Evolutionary conservation across 2,888 invertebrate genomes (phyloP).

Genomic region (Cephus sareptanus): DNA sequence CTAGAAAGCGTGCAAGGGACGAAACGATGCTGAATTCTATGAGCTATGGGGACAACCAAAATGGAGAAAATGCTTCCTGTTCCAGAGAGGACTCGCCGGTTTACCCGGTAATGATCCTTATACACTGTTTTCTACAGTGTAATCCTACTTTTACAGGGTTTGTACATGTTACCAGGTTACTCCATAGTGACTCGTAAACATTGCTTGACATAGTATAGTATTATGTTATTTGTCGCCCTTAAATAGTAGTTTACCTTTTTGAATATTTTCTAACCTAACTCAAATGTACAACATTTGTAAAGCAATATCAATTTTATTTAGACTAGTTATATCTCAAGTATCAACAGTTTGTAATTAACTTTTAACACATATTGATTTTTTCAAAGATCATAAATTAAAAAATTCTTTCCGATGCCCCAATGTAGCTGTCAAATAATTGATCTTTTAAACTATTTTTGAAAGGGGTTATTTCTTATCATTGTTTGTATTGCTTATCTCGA

Average conservation of each 20-base stretch:
- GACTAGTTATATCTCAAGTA: neutral
- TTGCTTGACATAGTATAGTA: neutral
- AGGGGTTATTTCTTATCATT: neutral
- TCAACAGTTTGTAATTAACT: neutral
- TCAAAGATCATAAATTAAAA: neutral
- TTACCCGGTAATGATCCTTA: conserved; percentile 40
- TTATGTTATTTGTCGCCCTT: neutral
- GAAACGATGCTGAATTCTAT: conserved; percentile 38
- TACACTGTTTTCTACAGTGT: neutral
- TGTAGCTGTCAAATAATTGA: neutral
- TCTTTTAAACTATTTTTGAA: neutral
- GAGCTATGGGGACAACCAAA: conserved; percentile 31
- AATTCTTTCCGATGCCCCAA: neutral
- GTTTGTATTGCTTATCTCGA: neutral
- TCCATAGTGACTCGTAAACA: neutral
- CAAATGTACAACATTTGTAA: neutral
- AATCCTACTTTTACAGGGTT: neutral
- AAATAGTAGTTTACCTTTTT: neutral
- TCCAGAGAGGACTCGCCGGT: conserved; percentile 41
- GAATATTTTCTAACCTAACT: neutral
- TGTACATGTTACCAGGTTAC: neutral
- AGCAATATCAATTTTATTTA: neutral
- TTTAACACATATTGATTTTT: neutral
- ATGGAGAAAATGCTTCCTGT: conserved; percentile 44
- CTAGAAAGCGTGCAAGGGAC: conserved; percentile 53